Percentiles rank a stretch among this genome's conserved stretches.
phyloP scores from a whole-genome alignment of 1,140 invertebrate species.

The Eumeta japonica region DNA sequence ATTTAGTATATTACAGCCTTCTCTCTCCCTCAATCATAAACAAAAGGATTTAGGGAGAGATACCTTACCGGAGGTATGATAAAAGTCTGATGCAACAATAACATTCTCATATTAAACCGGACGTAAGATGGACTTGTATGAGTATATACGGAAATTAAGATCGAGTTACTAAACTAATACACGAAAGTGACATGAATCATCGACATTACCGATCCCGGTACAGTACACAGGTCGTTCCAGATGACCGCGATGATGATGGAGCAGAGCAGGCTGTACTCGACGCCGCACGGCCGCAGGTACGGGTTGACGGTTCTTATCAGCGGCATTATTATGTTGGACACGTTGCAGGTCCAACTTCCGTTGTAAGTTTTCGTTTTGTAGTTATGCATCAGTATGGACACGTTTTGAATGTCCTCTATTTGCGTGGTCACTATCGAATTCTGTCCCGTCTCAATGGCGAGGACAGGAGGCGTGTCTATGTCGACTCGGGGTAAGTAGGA shows the following conservation, averaged over 20 bases:
- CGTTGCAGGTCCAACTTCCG: conserved; percentile 39
- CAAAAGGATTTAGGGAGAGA: too few species aligned
- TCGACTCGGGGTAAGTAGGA: conserved; percentile 29
- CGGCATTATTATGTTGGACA: conserved; percentile 61
- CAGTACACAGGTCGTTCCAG: conserved; percentile 64
- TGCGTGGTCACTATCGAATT: conserved; percentile 13
- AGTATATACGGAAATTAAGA: too few species aligned
- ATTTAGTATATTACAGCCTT: too few species aligned
- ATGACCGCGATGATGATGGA: conserved; percentile 66
- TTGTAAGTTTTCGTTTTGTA: conserved; percentile 18
- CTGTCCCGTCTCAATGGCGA: conserved; percentile 13
- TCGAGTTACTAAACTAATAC: too few species aligned
- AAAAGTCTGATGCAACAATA: too few species aligned
- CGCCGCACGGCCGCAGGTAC: conserved; percentile 71
- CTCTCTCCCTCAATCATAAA: too few species aligned
- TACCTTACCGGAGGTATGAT: too few species aligned
- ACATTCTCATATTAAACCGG: too few species aligned
- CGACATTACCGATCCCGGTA: conserved; percentile 47
- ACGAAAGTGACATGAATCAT: too few species aligned
- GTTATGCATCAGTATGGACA: conserved; percentile 13
- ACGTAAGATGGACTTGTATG: too few species aligned
- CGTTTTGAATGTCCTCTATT: conserved; percentile 13
- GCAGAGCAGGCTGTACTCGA: conserved; percentile 72
- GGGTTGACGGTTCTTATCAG: conserved; percentile 65
- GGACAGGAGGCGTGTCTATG: conserved; percentile 21